These are phyloP conservation scores for Anodontia alba DNA, from an alignment of 2,888 invertebrate species.

Conservation along the genomic window DNA sequence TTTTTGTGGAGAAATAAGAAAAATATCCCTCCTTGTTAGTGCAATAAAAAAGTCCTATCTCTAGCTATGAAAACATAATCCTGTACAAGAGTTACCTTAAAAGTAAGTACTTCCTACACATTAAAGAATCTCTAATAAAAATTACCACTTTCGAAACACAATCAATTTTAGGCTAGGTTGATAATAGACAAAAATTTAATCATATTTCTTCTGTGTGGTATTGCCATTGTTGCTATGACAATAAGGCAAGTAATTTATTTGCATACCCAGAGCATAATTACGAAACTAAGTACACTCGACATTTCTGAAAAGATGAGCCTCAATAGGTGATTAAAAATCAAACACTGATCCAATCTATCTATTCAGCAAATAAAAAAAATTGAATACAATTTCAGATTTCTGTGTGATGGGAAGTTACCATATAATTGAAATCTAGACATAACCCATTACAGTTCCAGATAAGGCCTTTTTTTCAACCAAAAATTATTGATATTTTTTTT, in stretches of 20 bases:
- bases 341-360: slow-evolving; percentile 4
- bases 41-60: too few relatives aligned
- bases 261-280: slow-evolving; percentile 1
- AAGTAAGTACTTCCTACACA: background rate
- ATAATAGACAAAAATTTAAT: background rate
- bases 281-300: slow-evolving; percentile 6
- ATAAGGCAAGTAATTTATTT: slow-evolving; percentile 2
- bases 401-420: background rate
- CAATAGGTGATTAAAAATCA: slow-evolving; percentile 18
- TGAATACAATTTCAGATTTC: background rate
- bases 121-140: background rate
- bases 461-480: too few relatives aligned
- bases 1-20: too few relatives aligned
- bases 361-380: background rate
- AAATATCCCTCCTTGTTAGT: too few relatives aligned
- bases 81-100: background rate
- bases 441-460: background rate
- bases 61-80: too few relatives aligned
- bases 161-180: background rate
- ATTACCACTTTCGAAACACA: background rate
- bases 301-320: background rate
- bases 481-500: too few relatives aligned
- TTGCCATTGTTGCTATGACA: slow-evolving; percentile 14
- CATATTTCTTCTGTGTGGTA: background rate
- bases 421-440: too few relatives aligned